Base-by-base conservation (phyloP, 2,113 vertebrate species). In the Coryphaenoides rupestris region DNA sequence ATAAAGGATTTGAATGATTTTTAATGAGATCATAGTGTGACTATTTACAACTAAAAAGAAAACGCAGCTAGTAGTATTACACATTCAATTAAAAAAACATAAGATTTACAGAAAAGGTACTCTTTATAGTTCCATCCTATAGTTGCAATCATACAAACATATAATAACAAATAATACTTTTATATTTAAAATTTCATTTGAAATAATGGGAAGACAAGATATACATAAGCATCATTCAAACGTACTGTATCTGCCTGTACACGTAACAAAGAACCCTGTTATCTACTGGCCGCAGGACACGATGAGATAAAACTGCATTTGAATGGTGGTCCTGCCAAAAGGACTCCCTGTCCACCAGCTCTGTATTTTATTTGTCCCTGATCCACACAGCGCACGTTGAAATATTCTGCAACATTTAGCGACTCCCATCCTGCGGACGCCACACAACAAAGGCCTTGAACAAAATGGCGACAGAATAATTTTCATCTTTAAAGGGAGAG, bases 81-180 rank as follows among this genome's bases (percentile, higher is more conserved):
- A 89, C 83, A 89, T 84, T 88, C 78, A 87, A 81, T 83, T 83
- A 73, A 1, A 61, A 68, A 84, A 82, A 68, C 73, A 71, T 74
- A 69, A 67, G 47, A 84, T 84, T 83, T 80, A 87, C 73, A 82
- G 73, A 86, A 84, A 82, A 73, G 66, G 69, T 77, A 78, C 63
- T 65, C 60, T 69, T 74, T 76, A 78, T 65, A 72, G 78, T 82
- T 80, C 80, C 73, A 76, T 80, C 87, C 66, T 82, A 84, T 70
- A 40, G 84, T 80, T 83, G 22, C 74, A 79, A 88, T 85, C 78
- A 85, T 84, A 75, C 84, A 90, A 92, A 93, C 91, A 90, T 86
- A 91, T 89, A 76, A 78, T 87, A 92, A 89, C 90, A 92, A 95
- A 93, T 94, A 93, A 93, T 91, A 94, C 87, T 90, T 94, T 92